Percentiles rank a stretch among this genome's conserved stretches.
Conservation (phyloP, 2,888 invertebrate genomes). For the Brachyptera risi region DNA sequence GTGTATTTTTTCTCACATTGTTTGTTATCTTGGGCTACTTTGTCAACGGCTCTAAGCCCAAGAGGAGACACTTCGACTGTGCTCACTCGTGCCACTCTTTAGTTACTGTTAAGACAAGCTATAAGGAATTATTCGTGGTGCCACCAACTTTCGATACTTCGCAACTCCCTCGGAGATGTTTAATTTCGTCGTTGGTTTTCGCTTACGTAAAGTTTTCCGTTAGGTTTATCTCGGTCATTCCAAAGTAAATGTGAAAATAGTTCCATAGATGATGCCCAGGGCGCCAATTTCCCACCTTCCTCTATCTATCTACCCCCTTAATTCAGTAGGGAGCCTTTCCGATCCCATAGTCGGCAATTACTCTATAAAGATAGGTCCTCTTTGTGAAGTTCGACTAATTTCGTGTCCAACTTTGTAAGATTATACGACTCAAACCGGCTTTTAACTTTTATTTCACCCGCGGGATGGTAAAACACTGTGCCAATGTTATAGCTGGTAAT, state of each 20-base stretch:
- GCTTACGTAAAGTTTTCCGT: slow-evolving; percentile 15
- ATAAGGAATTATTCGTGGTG: slow-evolving; percentile 17
- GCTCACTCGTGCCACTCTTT: no score
- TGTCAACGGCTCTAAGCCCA: no score
- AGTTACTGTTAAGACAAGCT: no score
- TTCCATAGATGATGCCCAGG: slow-evolving; percentile 17
- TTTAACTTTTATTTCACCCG: slow-evolving; percentile 1
- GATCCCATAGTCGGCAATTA: slow-evolving; percentile 19
- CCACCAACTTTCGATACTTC: slow-evolving; percentile 15
- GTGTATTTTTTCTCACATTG: no score
- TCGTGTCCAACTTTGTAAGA: slow-evolving; percentile 20
- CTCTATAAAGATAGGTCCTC: slow-evolving; percentile 11
- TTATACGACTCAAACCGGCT: slow-evolving; percentile 14
- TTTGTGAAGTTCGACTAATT: slow-evolving; percentile 20
- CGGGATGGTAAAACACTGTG: neutral
- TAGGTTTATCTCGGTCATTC: slow-evolving; percentile 19
- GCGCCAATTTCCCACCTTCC: slow-evolving; percentile 20
- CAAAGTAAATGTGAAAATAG: slow-evolving; percentile 19
- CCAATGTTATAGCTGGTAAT: neutral
- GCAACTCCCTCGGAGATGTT: slow-evolving; percentile 10
- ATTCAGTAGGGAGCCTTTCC: slow-evolving; percentile 17
- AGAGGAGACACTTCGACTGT: no score
- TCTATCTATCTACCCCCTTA: slow-evolving; percentile 11
- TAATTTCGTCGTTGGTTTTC: slow-evolving; percentile 12
- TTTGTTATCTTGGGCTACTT: no score